Evolutionary conservation across 1,140 invertebrate genomes (phyloP), one percentile per base, ranked within the genome.

Genomic region (Hylaeus volcanicus): DNA sequence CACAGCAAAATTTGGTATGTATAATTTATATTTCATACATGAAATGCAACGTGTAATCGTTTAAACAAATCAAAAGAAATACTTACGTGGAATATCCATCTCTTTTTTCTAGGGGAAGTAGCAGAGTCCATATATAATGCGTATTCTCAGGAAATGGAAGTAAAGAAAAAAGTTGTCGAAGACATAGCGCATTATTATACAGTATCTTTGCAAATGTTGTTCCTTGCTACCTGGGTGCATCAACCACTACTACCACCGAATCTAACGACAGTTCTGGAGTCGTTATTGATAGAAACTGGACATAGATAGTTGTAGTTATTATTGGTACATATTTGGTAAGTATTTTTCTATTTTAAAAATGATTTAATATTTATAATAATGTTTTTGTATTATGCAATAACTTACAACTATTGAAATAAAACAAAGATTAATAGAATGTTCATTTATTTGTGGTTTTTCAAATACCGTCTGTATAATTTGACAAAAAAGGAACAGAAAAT

Each of bases 181-280:
- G 89, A 92, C 82, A 66, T 91, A 12, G 90, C 90, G 3, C 90
- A 92, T 60, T 68, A 88, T 86, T 66, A 74, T 79, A 73, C 61
- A 12, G 86, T 91, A 39, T 82, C 85, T 53, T 85, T 65, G 83
- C 88, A 91, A 86, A 89, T 91, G 82, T 81, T 91, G 39, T 84
- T 91, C 72, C 70, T 91, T 8, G 88, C 91, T 15, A 74, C 87
- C n/a, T 92, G 91, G 91, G 78, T 89, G 9, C 78, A 91, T 77
- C 88, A 92, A 74, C 84, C 89, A 43, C 82, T 85, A 51, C 58
- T 92, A 72, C 53, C 87, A 53, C 75, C 88, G 53, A 81, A 85
- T 78, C 26, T 90, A 61, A 83, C 55, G 11, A 77, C 69, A 56
- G 74, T 69, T 66, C 73, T 92, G 55, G 90, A 92, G 74, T 85